Base-by-base conservation (phyloP, 2,888 invertebrate genomes). In the Thyatira batis region DNA sequence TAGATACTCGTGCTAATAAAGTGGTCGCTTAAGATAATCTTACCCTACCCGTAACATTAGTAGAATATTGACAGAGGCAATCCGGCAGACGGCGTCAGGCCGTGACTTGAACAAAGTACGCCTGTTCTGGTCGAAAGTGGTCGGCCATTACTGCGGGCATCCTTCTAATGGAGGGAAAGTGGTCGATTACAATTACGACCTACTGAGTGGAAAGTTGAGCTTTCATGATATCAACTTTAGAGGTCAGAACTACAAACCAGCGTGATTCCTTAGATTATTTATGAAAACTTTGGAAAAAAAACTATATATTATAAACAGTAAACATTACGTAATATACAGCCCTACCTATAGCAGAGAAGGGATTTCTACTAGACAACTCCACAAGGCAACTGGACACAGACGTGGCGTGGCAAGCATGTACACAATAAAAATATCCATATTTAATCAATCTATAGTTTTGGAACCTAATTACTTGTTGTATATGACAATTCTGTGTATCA, bases 101-200 rank as follows among this genome's bases (percentile, higher is more conserved):
- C 39, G 39, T 39, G 39, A 39, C 62, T 58, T 54, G 65, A 61
- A 71, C 69, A 69, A 70, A 71, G 61, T 68, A 66, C 60, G 60
- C 57, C 52, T 59, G 45, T 46, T 49, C 55, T 54, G 59, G 46
- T 52, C 49, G 50, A 63, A 69, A 72, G 69, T 73, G 69, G 63
- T 52, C 56, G 54, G 57, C 68, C 71, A 67, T 67, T 72, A 69
- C 60, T 51, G 27, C 52, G 58, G 57, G 58, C 63, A 61, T 67
- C 63, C 59, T 63, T 58, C 78, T 85, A 85, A 86, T 85, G 82
- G 84, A 82, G 69, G 84, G 74, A 76, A 83, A 85, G 83, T 84
- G 83, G 81, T 76, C 82, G 78, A 82, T 87, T 84, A 85, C 83
- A 82, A 81, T 84, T 82, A 82, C 76, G 65, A 67, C 59, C 69